Evolutionary conservation across 2,113 vertebrate genomes (phyloP).

Genomic region (Bos indicus): DNA sequence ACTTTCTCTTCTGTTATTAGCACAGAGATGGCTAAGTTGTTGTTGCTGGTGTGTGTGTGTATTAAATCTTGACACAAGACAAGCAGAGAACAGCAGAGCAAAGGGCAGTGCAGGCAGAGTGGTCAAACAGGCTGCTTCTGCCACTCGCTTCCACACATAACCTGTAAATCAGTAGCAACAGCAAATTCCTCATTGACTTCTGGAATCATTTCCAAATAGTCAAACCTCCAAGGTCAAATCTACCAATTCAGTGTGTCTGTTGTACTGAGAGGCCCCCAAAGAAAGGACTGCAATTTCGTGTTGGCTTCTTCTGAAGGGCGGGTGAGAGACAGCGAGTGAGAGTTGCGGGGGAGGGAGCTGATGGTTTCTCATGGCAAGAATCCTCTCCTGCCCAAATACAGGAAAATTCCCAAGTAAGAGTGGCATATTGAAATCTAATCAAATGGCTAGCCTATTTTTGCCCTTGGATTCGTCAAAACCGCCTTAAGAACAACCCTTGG

Average conservation of each 20-base stretch:
- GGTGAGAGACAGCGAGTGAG: not conserved
- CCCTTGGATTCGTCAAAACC: slow-evolving; percentile 29
- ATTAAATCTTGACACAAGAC: not conserved
- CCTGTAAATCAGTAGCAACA: not conserved
- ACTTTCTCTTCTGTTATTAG: not conserved
- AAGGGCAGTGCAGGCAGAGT: not conserved
- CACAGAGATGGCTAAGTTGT: not conserved
- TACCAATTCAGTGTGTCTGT: not conserved
- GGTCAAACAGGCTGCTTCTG: not conserved
- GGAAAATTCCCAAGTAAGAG: slow-evolving; percentile 41
- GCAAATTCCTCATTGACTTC: not conserved
- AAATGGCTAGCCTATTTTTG: slow-evolving; percentile 46
- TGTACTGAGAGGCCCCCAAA: not conserved
- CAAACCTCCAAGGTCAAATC: not conserved
- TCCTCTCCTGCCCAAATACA: not conserved
- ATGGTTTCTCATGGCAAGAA: slow-evolving; percentile 17
- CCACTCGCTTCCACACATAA: not conserved
- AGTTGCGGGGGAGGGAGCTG: not conserved
- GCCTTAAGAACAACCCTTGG: slow-evolving; percentile 5
- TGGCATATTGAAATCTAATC: slow-evolving; percentile 53
- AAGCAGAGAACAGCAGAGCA: not conserved
- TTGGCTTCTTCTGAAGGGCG: not conserved
- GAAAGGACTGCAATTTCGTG: not conserved
- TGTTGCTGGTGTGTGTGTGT: not conserved
- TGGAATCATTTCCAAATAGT: not conserved